These are phyloP conservation scores for Schizopygopsis malacanthus DNA, from an alignment of 2,797 vertebrate genomes.

Conservation along the genomic window DNA sequence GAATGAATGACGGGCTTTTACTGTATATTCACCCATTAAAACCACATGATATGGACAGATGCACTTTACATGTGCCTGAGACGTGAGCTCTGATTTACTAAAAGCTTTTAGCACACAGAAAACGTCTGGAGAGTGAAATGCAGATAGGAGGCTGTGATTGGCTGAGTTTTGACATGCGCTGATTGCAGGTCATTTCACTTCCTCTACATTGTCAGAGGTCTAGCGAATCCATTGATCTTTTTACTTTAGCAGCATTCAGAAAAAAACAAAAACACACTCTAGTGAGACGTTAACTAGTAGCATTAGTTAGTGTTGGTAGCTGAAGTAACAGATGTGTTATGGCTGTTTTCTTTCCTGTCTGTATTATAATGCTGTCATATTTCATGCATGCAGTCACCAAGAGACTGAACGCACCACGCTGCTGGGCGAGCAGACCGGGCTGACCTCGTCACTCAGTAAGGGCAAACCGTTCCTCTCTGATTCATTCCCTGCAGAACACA, in stretches of 20 bases:
- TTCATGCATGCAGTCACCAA: constrained; percentile 23
- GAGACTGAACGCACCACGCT: constrained; percentile 81
- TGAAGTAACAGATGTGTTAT: neutral
- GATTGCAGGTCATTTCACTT: neutral
- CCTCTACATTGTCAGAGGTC: neutral
- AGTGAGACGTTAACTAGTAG: neutral
- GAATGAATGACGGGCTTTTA: neutral
- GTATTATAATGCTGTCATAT: constrained; percentile 4
- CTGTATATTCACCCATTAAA: neutral
- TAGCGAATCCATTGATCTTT: neutral
- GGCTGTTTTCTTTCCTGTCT: neutral
- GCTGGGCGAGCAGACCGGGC: constrained; percentile 87
- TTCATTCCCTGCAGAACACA: constrained; percentile 84
- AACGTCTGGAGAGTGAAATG: neutral
- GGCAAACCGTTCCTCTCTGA: constrained; percentile 82
- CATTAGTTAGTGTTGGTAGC: neutral
- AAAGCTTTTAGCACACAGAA: constrained; percentile 17
- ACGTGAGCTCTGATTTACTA: constrained; percentile 1
- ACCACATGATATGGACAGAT: constrained; percentile 10
- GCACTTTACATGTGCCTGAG: neutral
- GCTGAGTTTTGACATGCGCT: neutral
- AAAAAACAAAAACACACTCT: neutral
- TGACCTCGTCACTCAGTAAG: constrained; percentile 85
- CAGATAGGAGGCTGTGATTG: neutral
- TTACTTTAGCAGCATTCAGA: constrained; percentile 6